Evolutionary conservation across 2,797 vertebrate genomes (phyloP).

Genomic region (Natrix natrix): DNA sequence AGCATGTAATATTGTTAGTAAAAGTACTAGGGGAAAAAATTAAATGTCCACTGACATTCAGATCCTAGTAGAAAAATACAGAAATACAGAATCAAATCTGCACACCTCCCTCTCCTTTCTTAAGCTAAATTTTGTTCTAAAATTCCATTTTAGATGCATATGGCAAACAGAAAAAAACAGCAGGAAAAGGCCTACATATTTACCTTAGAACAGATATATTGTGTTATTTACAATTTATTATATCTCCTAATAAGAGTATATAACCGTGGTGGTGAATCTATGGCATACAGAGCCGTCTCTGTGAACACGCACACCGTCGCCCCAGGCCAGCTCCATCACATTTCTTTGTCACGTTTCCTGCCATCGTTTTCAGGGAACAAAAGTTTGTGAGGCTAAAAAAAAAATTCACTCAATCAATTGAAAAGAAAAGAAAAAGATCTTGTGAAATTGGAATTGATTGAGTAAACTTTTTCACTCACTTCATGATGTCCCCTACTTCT

Average conservation of each 20-base stretch:
- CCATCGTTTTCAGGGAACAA: too few species aligned
- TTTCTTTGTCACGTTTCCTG: too few species aligned
- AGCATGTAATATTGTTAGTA: constrained; percentile 8
- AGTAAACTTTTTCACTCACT: too few species aligned
- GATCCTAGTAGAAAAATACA: not conserved
- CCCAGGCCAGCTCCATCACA: too few species aligned
- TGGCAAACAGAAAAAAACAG: not conserved
- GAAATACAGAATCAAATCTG: not conserved
- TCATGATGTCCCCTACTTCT: too few species aligned
- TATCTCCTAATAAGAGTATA: not conserved
- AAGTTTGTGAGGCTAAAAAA: too few species aligned
- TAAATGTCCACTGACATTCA: not conserved
- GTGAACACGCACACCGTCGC: too few species aligned
- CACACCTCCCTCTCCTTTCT: not conserved
- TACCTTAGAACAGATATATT: not conserved
- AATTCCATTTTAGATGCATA: not conserved
- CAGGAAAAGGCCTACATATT: not conserved
- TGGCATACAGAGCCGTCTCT: too few species aligned
- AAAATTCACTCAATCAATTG: too few species aligned
- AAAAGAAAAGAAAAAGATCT: too few species aligned
- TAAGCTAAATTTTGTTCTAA: not conserved
- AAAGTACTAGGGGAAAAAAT: not conserved
- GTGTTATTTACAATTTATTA: not conserved
- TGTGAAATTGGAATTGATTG: too few species aligned
- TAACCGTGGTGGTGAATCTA: too few species aligned